Evolutionary conservation across 2,113 vertebrate species (phyloP), one percentile per base, ranked within the genome.

Genomic region (Ptilorrhoa leucosticta): DNA sequence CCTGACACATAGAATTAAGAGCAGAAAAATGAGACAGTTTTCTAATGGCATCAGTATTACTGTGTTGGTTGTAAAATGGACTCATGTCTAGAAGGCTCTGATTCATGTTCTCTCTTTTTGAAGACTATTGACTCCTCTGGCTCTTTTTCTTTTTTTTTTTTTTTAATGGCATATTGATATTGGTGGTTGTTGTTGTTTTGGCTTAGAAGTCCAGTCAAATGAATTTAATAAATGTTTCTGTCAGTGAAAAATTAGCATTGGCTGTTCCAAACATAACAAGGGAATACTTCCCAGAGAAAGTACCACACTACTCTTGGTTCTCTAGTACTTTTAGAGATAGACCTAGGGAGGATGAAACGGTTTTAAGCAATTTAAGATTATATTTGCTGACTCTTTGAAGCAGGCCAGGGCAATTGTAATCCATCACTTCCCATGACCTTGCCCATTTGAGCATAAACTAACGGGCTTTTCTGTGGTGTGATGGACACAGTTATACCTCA

Each of bases 201-300:
- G 68, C 83, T 82, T 80, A 81, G 76, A 83, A 89, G 30, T 54
- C 76, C 64, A 64, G 47, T 80, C 75, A 96, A 96, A 90, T 69
- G n/a, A 96, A 93, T 76, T 91, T 95, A 96, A 94, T 76, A 96
- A 93, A 89, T 40, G 35, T 81, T 81, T 31, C 83, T 88, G 80
- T 61, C 72, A 94, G 87, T 87, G 61, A 95, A 95, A 97, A 97
- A 97, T 39, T 71, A 96, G 87, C 72, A 86, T 89, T 33, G 86
- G 83, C 87, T 94, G 85, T 71, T 95, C 88, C 91, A 97, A 96
- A 93, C 31, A 30, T 58, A 72, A 96, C 90, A 86, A 42, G 65
- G 70, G 31, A 96, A 63, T 31, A 57, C 33, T 94, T 87, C 63
- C 48, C 65, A 81, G 39, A 76, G 60, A 30, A 94, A 94, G 60